These are phyloP conservation scores for Ptychochromis oligacanthus DNA, from an alignment of 2,113 vertebrate genomes.

Conservation along the genomic window DNA sequence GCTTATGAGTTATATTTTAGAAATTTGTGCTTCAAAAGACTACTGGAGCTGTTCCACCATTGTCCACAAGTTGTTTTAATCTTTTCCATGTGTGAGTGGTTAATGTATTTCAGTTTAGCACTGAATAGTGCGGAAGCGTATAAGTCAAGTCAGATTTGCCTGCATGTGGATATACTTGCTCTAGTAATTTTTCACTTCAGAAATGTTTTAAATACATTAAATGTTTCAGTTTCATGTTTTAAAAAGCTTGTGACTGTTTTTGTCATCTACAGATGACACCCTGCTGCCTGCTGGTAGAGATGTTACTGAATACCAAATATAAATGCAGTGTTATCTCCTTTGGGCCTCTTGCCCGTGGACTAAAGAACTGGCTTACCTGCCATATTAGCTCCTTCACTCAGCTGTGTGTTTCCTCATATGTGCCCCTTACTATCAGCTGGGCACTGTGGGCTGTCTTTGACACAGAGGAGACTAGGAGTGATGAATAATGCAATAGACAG, in stretches of 20 bases:
- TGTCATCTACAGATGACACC: not conserved
- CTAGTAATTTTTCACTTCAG: not conserved
- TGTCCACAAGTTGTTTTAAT: constrained; percentile 11
- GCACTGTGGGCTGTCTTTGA: constrained; percentile 55
- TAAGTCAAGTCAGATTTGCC: not conserved
- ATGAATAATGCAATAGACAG: constrained; percentile 79
- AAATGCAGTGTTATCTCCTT: constrained; percentile 2
- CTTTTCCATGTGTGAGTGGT: constrained; percentile 13
- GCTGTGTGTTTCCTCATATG: constrained; percentile 33
- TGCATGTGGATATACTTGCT: not conserved
- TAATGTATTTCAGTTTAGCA: constrained; percentile 1
- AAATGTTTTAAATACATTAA: not conserved
- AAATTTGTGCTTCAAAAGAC: constrained; percentile 6
- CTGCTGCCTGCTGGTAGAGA: constrained; percentile 10
- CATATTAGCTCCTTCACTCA: constrained; percentile 28
- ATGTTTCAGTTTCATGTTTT: not conserved
- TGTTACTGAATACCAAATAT: not conserved
- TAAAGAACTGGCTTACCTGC: constrained; percentile 29
- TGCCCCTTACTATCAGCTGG: constrained; percentile 56
- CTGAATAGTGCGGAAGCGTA: not conserved
- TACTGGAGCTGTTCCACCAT: constrained; percentile 23
- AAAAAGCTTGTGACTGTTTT: not conserved
- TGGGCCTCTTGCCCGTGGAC: constrained; percentile 26
- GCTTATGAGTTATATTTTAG: constrained; percentile 8
- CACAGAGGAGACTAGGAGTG: constrained; percentile 58